These are phyloP conservation scores for Chamaea fasciata DNA, from an alignment of 2,113 vertebrate species.

Conservation along the genomic window DNA sequence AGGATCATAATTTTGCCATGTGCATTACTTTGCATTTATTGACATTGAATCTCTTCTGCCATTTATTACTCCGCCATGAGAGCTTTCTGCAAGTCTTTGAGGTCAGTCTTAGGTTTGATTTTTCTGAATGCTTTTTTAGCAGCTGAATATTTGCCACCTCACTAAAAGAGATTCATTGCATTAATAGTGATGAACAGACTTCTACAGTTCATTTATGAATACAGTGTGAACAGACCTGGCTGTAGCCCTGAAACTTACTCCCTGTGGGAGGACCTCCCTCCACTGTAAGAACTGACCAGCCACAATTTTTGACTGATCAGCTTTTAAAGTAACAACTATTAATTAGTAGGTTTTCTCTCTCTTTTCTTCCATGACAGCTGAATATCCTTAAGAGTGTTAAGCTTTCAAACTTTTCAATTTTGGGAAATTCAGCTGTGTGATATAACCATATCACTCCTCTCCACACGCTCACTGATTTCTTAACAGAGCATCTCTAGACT, in stretches of 20 bases:
- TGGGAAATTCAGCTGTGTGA: background rate
- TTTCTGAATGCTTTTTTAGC: background rate
- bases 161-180: background rate
- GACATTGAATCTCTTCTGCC: constrained; percentile 61
- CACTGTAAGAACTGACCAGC: background rate
- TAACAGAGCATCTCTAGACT: background rate
- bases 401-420: background rate
- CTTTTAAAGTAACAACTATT: background rate
- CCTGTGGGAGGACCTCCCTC: background rate
- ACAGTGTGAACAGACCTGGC: background rate
- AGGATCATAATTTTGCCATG: constrained; percentile 54
- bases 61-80: background rate
- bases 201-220: background rate
- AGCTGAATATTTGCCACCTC: background rate
- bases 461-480: background rate
- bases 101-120: constrained; percentile 12
- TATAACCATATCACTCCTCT: background rate
- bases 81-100: background rate
- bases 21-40: constrained; percentile 69
- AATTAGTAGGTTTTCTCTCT: background rate
- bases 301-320: background rate
- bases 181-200: background rate
- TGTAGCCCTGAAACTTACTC: background rate
- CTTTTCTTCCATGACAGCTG: background rate
- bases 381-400: background rate